Evolutionary conservation across 2,113 vertebrate genomes (phyloP).

Genomic region (Sylvietta virens): DNA sequence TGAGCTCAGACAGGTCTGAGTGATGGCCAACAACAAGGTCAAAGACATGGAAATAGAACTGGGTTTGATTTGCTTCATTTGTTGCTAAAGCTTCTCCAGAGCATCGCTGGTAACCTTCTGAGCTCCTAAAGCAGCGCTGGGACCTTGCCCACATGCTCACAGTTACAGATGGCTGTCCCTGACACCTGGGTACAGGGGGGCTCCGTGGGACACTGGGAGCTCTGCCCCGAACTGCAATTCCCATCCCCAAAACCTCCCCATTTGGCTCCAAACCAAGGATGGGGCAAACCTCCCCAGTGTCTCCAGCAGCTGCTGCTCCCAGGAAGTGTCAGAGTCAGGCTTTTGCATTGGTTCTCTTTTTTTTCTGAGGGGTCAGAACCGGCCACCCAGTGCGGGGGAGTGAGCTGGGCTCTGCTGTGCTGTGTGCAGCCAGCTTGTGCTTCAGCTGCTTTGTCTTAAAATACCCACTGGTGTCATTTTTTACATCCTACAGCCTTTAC

Average conservation of each 20-base stretch:
- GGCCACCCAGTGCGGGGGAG: accelerated
- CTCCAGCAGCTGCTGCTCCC: not conserved
- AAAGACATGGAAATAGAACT: not conserved
- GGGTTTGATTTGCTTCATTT: not conserved
- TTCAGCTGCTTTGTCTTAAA: constrained; percentile 57
- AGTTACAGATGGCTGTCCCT: not conserved
- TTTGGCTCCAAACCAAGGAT: not conserved
- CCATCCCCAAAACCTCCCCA: not conserved
- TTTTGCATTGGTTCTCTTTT: not conserved
- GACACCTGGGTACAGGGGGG: not conserved
- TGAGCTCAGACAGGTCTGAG: not conserved
- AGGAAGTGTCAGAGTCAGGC: accelerated
- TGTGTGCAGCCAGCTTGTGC: not conserved
- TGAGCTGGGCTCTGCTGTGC: not conserved
- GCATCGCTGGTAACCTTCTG: not conserved
- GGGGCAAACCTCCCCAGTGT: not conserved
- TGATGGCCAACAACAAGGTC: not conserved
- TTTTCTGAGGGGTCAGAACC: not conserved
- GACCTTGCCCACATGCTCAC: not conserved
- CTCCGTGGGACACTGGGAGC: not conserved
- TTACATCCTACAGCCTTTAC: constrained; percentile 46
- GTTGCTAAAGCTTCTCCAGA: not conserved
- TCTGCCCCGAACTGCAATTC: not conserved
- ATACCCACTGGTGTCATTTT: constrained; percentile 53
- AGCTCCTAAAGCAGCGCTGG: not conserved